Conservation (phyloP, 2,797 vertebrate genomes). For the Pelobates cultripes region DNA sequence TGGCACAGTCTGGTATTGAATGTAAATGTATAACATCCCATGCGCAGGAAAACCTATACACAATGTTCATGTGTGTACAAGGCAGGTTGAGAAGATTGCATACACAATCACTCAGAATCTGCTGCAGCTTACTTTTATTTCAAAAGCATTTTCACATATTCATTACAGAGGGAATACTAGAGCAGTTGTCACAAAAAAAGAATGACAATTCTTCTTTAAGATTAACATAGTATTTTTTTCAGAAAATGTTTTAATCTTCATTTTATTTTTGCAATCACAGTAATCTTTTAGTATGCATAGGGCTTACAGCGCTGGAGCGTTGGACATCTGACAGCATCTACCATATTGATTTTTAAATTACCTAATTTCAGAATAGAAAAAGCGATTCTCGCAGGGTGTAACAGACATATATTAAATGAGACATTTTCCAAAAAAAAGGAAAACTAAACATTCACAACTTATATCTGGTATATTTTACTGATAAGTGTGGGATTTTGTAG, state of each 20-base stretch:
- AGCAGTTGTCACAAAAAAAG: no score
- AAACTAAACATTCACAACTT: not conserved
- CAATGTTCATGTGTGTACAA: no score
- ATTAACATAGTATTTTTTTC: not conserved
- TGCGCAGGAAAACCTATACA: no score
- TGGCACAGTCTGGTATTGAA: no score
- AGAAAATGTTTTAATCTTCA: not conserved
- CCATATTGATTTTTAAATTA: conserved; percentile 35
- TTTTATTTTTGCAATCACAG: not conserved
- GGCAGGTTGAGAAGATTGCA: no score
- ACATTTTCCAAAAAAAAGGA: not conserved
- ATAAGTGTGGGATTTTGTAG: no score
- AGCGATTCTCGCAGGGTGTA: not conserved
- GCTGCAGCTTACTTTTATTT: no score
- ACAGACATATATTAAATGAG: conserved; percentile 1
- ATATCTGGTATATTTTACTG: not conserved
- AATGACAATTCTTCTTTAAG: not conserved
- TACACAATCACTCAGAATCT: no score
- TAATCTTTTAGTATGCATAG: not conserved
- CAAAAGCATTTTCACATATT: not conserved
- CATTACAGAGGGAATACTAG: not conserved
- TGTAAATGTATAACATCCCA: no score
- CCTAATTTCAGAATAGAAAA: conserved; percentile 1
- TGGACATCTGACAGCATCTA: not conserved
- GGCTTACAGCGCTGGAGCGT: no score